A percentile compares a stretch with the other conserved stretches of the same genome.
These are phyloP conservation scores for Nemotelus pantherinus DNA, from an alignment of 2,888 invertebrate species.

Conservation along the genomic window DNA sequence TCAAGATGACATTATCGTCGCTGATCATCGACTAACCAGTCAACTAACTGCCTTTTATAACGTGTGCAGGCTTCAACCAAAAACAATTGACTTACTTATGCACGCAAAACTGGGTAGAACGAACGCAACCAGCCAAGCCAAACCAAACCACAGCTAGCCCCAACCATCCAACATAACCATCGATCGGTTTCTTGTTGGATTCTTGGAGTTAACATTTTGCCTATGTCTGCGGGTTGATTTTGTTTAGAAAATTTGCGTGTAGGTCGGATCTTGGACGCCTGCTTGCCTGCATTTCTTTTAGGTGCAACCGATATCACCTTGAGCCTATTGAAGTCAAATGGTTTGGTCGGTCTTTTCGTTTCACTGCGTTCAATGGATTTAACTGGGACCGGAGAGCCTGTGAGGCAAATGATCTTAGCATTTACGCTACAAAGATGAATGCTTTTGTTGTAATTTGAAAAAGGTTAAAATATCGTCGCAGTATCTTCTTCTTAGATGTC, in stretches of 20 bases:
- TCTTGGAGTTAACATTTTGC: neutral
- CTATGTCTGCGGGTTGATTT: neutral
- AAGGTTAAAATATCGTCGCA: constrained; percentile 13
- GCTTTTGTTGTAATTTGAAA: constrained; percentile 13
- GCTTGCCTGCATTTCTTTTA: neutral
- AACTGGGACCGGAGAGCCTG: neutral
- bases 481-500: neutral
- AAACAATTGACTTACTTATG: neutral
- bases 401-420: constrained; percentile 14
- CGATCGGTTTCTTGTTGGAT: too few species aligned
- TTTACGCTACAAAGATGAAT: neutral
- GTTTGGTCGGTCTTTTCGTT: neutral
- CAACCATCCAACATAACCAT: neutral
- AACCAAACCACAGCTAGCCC: too few species aligned
- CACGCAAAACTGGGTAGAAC: neutral
- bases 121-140: neutral
- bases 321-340: neutral
- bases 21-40: constrained; percentile 15
- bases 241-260: neutral
- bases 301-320: constrained; percentile 2
- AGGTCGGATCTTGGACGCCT: neutral
- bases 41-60: neutral
- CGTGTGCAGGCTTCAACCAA: neutral
- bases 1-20: constrained; percentile 28
- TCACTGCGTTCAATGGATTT: neutral